Evolutionary conservation across 2,888 invertebrate genomes (phyloP).

Genomic region (Odontomyia ornata): DNA sequence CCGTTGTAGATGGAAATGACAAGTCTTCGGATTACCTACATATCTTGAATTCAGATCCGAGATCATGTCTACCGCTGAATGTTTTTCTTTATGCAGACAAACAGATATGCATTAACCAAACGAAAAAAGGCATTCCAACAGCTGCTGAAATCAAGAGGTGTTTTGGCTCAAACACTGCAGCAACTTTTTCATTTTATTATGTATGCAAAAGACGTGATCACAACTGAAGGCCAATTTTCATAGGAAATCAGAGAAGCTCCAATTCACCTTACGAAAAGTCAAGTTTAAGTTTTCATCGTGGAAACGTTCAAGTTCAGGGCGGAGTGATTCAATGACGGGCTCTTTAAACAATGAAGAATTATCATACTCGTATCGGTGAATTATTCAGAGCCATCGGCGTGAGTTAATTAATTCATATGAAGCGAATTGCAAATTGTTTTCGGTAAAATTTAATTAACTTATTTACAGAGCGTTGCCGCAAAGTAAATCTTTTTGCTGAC

Average conservation of each 20-base stretch:
- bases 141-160: background rate
- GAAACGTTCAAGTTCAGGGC: constrained; percentile 17
- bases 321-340: too few species aligned
- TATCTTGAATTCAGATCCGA: background rate
- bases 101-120: background rate
- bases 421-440: too few species aligned
- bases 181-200: background rate
- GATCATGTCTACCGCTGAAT: background rate
- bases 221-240: background rate
- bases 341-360: too few species aligned
- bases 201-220: background rate
- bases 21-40: background rate
- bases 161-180: background rate
- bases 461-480: too few species aligned
- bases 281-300: constrained; percentile 30
- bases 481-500: too few species aligned
- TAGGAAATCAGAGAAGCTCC: background rate
- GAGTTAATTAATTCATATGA: too few species aligned
- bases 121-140: background rate
- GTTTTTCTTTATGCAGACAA: background rate
- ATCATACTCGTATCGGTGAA: too few species aligned
- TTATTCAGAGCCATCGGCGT: too few species aligned
- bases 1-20: too few species aligned
- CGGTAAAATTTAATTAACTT: too few species aligned
- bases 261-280: background rate